Evolutionary conservation across 2,113 vertebrate genomes (phyloP), one percentile per base, ranked within the genome.

Genomic region (Sardina pilchardus): DNA sequence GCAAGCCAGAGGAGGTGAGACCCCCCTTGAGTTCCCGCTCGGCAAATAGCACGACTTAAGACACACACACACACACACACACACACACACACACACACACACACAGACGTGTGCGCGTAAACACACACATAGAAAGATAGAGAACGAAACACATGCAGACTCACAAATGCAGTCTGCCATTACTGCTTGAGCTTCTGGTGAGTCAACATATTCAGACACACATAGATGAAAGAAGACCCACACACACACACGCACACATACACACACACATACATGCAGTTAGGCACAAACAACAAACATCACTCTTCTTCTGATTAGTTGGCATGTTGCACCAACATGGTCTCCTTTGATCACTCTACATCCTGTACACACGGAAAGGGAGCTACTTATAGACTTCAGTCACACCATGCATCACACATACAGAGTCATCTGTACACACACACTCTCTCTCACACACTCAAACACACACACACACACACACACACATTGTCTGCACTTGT

Each of bases 1-100:
- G 95, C 56, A 95, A 95, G 84, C 95, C 95, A 0, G 94, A 95
- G 63, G 94, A 95, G 94, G 95, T 96, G 4, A 84, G 90, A 42
- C 39, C 39, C 19, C 12, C 34, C 36, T 81, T 67, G 17, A 19
- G 17, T 3, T 3, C 48, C 48, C 3, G 16, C 48, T n/a, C 24
- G 19, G 19, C 48, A 53, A 14, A 59, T 24, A 21, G 5, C 4
- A n/a, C 19, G 5, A 7, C 24, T n/a, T 59, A 0, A 59, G 19
- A 59, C 53, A n/a, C 6, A 7, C 56, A n/a, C 56, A n/a, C 56
- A 63, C 56, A 63, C 56, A n/a, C 56, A 63, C 56, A n/a, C 24
- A 63, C 59, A 67, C 59, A 17, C 50, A 53, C 50, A 53, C 50
- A n/a, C 56, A 63, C 59, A 63, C 5, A 45, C 14, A 44, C n/a